Percentiles rank a stretch among this genome's conserved stretches.
Conservation (phyloP, 2,113 vertebrate species). For the Ophiodon elongatus region DNA sequence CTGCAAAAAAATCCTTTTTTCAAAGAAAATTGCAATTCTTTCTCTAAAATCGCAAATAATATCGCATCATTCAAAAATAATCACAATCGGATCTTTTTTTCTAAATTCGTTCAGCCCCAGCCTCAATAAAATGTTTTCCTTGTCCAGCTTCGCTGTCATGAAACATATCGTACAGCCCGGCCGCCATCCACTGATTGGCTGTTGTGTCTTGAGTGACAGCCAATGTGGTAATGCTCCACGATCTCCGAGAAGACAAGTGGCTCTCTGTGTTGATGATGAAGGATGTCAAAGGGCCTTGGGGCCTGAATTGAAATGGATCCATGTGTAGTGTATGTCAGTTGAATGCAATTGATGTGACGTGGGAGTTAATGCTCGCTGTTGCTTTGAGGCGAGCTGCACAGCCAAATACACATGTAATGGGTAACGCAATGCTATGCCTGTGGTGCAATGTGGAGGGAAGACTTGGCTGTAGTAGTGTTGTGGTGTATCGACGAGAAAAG, state of each 20-base stretch:
- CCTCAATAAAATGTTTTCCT: conserved; percentile 11
- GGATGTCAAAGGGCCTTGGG: conserved; percentile 47
- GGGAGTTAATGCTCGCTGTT: conserved; percentile 21
- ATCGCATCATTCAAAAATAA: background rate
- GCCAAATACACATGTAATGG: background rate
- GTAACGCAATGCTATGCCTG: background rate
- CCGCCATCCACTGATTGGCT: conserved; percentile 47
- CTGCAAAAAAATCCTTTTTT: too few species aligned
- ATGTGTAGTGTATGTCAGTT: conserved; percentile 5
- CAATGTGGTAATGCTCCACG: conserved; percentile 36
- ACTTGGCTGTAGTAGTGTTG: background rate
- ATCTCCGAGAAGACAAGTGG: conserved; percentile 43
- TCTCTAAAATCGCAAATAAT: too few species aligned
- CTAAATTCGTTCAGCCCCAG: background rate
- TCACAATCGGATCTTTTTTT: background rate
- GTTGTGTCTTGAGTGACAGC: conserved; percentile 58
- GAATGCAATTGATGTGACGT: conserved; percentile 29
- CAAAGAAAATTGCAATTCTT: too few species aligned
- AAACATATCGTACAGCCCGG: conserved; percentile 32
- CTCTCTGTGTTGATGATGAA: conserved; percentile 39
- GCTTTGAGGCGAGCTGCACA: conserved; percentile 1
- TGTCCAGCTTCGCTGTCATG: background rate
- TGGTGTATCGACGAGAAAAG: background rate
- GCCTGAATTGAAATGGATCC: conserved; percentile 62
- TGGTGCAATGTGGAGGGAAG: background rate